Conservation (phyloP, 92 coral and sea anemone species). For the Diadumene lineata region DNA sequence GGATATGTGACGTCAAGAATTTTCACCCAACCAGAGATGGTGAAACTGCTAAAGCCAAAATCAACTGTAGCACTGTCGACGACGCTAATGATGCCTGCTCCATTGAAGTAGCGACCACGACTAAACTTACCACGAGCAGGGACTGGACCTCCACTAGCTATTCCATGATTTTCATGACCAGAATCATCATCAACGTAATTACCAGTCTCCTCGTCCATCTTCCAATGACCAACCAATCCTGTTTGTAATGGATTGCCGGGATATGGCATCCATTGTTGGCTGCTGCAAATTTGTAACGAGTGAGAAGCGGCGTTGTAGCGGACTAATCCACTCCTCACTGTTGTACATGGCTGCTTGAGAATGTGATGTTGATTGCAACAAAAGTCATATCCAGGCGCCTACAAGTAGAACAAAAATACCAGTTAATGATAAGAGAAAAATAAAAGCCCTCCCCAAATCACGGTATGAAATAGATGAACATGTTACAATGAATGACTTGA, state of each 20-base stretch:
- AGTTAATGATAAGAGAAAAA: no score
- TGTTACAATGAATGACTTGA: no score
- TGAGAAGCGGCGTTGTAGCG: slow-evolving; percentile 21
- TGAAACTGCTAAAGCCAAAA: slow-evolving; percentile 59
- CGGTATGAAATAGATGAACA: no score
- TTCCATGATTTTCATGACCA: slow-evolving; percentile 69
- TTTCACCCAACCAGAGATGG: slow-evolving; percentile 65
- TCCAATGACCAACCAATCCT: slow-evolving; percentile 74
- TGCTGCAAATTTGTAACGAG: slow-evolving; percentile 36
- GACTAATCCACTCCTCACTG: slow-evolving; percentile 40
- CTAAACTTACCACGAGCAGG: slow-evolving; percentile 61
- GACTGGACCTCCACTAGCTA: slow-evolving; percentile 40
- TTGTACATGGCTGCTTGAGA: slow-evolving; percentile 48
- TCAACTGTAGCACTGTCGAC: slow-evolving; percentile 38
- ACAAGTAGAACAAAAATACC: no score
- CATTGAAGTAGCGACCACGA: slow-evolving; percentile 67
- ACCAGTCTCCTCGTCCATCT: slow-evolving; percentile 79
- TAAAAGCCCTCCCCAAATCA: no score
- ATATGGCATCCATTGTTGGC: slow-evolving; percentile 44
- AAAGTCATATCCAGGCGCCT: no score
- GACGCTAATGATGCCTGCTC: slow-evolving; percentile 47
- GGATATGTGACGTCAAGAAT: slow-evolving; percentile 65
- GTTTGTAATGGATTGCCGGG: slow-evolving; percentile 33
- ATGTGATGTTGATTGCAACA: neutral
- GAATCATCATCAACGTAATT: slow-evolving; percentile 73